Conservation (phyloP, 2,797 vertebrate genomes). For the Poecilia gillii region DNA sequence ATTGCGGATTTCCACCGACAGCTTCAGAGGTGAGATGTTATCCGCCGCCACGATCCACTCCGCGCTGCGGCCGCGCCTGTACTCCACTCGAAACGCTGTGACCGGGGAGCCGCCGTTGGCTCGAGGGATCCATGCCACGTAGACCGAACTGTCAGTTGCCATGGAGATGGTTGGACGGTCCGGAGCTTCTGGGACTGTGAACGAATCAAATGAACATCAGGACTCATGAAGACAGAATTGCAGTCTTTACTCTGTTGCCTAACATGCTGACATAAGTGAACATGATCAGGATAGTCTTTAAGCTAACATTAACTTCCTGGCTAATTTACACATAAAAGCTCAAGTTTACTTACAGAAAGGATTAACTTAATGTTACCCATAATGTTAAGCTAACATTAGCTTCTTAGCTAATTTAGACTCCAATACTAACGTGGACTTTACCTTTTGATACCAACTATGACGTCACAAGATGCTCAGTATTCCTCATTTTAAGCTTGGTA, state of each 20-base stretch:
- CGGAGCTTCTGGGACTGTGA: conserved; percentile 91
- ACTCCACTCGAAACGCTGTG: conserved; percentile 95
- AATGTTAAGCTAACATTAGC: too few species aligned
- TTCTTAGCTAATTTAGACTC: too few species aligned
- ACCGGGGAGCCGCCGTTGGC: conserved; percentile 96
- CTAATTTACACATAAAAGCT: too few species aligned
- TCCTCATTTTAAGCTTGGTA: too few species aligned
- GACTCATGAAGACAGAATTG: neutral
- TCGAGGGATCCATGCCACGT: conserved; percentile 96
- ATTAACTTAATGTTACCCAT: too few species aligned
- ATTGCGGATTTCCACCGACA: conserved; percentile 94
- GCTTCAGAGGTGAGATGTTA: conserved; percentile 93
- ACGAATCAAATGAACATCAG: neutral
- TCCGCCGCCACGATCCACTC: conserved; percentile 92
- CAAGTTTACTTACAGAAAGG: too few species aligned
- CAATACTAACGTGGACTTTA: too few species aligned
- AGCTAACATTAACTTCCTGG: too few species aligned
- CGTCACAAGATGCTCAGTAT: too few species aligned
- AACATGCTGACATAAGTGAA: too few species aligned
- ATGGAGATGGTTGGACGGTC: conserved; percentile 94
- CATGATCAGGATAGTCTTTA: too few species aligned
- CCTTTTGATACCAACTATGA: too few species aligned
- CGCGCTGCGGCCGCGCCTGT: conserved; percentile 83
- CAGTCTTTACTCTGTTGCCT: neutral
- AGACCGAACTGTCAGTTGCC: conserved; percentile 92